A percentile compares a stretch with the other conserved stretches of the same genome.
Evolutionary conservation across 2,888 invertebrate species (phyloP).

Genomic region (Volucella bombylans): DNA sequence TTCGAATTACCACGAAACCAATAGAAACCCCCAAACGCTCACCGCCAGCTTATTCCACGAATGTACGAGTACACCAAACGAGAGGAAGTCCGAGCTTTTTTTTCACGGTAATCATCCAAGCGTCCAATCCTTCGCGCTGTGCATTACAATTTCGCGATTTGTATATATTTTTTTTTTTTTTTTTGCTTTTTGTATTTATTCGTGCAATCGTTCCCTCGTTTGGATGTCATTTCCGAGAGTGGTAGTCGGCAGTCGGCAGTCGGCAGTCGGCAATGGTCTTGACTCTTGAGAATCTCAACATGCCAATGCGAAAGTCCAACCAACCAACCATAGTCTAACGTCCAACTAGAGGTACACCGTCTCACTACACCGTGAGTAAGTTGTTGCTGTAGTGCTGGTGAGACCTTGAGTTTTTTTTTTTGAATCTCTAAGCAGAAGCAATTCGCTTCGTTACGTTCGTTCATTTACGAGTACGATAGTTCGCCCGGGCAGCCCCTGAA

Average conservation of each 20-base stretch:
- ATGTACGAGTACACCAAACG: slow-evolving; percentile 1
- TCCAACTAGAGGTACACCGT: too few relatives aligned
- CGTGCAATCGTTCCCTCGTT: too few relatives aligned
- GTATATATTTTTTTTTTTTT: slow-evolving; percentile 8
- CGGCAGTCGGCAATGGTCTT: slow-evolving; percentile 50
- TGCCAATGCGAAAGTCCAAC: slow-evolving; percentile 57
- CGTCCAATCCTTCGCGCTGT: slow-evolving; percentile 66
- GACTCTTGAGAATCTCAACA: slow-evolving; percentile 70
- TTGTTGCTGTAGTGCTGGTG: slow-evolving; percentile 31
- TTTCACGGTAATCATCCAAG: slow-evolving; percentile 63
- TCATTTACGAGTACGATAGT: neutral
- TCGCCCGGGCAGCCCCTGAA: too few relatives aligned
- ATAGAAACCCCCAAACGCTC: slow-evolving; percentile 29
- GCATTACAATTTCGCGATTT: slow-evolving; percentile 59
- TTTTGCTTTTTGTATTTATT: slow-evolving; percentile 1
- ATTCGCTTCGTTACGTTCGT: slow-evolving; percentile 66
- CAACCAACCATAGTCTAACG: too few relatives aligned
- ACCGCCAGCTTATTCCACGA: slow-evolving; percentile 48
- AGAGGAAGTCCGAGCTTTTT: slow-evolving; percentile 65
- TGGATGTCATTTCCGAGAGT: slow-evolving; percentile 53
- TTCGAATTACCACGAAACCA: slow-evolving; percentile 31
- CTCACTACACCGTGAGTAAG: slow-evolving; percentile 26
- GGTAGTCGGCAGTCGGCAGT: slow-evolving; percentile 20
- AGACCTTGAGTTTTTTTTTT: slow-evolving; percentile 54
- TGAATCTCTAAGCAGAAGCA: slow-evolving; percentile 58